Conservation (phyloP, 2,797 vertebrate genomes). For the Numenius phaeopus region DNA sequence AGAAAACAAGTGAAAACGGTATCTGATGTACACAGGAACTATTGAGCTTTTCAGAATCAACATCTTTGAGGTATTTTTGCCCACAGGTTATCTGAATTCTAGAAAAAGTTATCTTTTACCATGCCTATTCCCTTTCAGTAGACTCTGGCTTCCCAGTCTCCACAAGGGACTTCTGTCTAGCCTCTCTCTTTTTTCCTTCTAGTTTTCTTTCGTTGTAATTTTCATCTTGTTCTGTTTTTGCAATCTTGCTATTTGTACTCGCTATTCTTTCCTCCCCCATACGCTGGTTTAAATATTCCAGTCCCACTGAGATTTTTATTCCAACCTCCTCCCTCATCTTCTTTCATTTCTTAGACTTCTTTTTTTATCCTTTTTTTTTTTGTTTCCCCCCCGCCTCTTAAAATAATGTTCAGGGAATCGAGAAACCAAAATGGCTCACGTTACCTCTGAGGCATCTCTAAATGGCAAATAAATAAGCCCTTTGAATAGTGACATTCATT, state of each 20-base stretch:
- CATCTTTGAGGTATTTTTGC: not conserved
- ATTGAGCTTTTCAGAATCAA: not conserved
- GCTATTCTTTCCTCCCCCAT: slow-evolving; percentile 35
- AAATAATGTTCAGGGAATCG: not conserved
- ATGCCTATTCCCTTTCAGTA: not conserved
- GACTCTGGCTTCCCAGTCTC: not conserved
- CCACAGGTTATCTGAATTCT: not conserved
- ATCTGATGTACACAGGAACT: not conserved
- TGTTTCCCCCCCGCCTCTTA: not conserved
- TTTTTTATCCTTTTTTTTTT: not conserved
- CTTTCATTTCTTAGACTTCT: not conserved
- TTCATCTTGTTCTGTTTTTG: slow-evolving; percentile 38
- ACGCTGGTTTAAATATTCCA: not conserved
- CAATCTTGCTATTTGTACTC: slow-evolving; percentile 37
- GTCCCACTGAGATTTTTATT: slow-evolving; percentile 47
- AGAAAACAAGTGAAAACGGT: not conserved
- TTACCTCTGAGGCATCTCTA: slow-evolving; percentile 26
- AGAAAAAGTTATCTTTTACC: not conserved
- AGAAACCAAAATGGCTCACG: slow-evolving; percentile 43
- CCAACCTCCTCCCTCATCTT: not conserved
- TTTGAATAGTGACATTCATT: not conserved
- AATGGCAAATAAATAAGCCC: slow-evolving; percentile 40
- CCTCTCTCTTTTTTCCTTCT: not conserved
- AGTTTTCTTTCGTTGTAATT: not conserved
- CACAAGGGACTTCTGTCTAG: not conserved